A percentile compares a stretch with the other conserved stretches of the same genome.
Evolutionary conservation across 2,797 vertebrate genomes (phyloP).

Genomic region (Uromys caudimaculatus): DNA sequence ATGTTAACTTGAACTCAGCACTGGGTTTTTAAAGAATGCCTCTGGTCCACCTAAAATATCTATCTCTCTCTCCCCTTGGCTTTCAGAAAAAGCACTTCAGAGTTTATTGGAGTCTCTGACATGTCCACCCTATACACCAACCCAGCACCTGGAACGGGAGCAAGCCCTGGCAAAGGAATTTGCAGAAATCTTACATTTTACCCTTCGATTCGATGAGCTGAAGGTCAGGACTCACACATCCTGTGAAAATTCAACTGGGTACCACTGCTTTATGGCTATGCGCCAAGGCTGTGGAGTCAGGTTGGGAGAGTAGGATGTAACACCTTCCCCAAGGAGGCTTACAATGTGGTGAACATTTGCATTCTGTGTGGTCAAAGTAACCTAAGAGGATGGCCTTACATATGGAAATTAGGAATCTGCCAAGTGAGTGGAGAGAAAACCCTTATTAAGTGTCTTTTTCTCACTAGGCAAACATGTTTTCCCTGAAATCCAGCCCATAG

Average conservation of each 20-base stretch:
- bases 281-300: neutral
- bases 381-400: neutral
- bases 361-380: neutral
- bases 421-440: slow-evolving; percentile 3
- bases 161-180: slow-evolving; percentile 99
- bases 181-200: slow-evolving; percentile 99
- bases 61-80: slow-evolving; percentile 43
- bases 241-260: neutral
- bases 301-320: neutral
- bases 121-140: slow-evolving; percentile 95
- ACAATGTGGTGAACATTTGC: neutral
- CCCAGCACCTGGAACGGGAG: slow-evolving; percentile 97
- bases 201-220: slow-evolving; percentile 98
- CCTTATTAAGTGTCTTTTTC: slow-evolving; percentile 25
- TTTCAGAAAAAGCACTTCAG: slow-evolving; percentile 94
- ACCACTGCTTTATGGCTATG: neutral
- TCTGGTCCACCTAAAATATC: neutral
- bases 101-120: slow-evolving; percentile 96
- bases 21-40: neutral
- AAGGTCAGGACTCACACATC: slow-evolving; percentile 90
- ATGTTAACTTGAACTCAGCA: neutral
- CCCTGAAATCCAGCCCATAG: neutral
- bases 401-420: slow-evolving; percentile 22
- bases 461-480: neutral
- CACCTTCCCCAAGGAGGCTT: neutral